Base-by-base conservation (phyloP, 2,113 vertebrate species). In the Pontoporia blainvillei region DNA sequence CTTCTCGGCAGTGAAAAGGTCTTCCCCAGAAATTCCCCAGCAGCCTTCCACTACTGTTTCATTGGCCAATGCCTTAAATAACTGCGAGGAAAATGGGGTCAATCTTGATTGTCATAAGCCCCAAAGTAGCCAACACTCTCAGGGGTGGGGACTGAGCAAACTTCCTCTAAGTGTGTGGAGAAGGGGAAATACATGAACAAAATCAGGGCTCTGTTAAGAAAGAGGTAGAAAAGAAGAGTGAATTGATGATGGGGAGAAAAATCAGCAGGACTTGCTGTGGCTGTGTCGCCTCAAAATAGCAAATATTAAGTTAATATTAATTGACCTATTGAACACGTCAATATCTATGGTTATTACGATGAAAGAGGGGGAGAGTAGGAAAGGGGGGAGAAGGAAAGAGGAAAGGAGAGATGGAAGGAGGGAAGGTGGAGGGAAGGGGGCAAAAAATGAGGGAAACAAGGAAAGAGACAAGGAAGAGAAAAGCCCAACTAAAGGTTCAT, bases 71-170 rank as follows among this genome's bases (percentile, higher is more conserved):
- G 21, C 29, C 18, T 61, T 31, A 46, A 73, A 52, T 20, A 52
- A 67, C 36, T 15, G 12, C 5, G 36, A 71, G 36, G 5, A 49
- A 87, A 69, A 49, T 2, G 1, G 7, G 20, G 6, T n/a, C 78
- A 2, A 0, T 10, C 11, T 27, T 3, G 29, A 54, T 3, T n/a
- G 36, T 1, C 29, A 9, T 79, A 39, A 62, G 6, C 23, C 34
- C 46, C 8, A 52, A 84, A 75, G 23, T 1, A 39, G 6, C 23
- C 69, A 39, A 9, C 4, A 3, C 34, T 46, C 5, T 31, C 23
- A 2, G n/a, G 49, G 9, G 4, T 0, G 3, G 17, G 31, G 5
- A 34, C 67, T 21, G 49, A 79, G n/a, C 6, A 36, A 52, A 34
- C 5, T 29, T 66, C 36, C 78, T 85, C 14, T 64, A 59, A 61